A percentile compares a stretch with the other conserved stretches of the same genome.
These are phyloP conservation scores for Petrocephalus microphthalmus DNA, from an alignment of 2,113 vertebrate species.

Conservation along the genomic window DNA sequence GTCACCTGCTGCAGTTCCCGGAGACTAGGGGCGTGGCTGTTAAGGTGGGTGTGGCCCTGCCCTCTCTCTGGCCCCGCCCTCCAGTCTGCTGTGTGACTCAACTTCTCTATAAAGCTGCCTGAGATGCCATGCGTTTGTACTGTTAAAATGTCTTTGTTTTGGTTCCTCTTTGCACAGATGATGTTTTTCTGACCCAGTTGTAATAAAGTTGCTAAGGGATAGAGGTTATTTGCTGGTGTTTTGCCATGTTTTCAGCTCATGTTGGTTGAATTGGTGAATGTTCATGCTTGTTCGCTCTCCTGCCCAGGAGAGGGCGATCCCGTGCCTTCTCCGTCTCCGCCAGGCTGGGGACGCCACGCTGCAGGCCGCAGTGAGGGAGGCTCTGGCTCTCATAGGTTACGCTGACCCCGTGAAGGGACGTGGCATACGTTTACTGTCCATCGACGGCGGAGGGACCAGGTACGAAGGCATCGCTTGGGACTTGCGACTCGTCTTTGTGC, in stretches of 20 bases:
- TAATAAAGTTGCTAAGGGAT: neutral
- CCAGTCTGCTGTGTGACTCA: neutral
- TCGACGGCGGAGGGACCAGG: constrained; percentile 95
- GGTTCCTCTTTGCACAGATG: neutral
- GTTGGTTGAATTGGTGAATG: neutral
- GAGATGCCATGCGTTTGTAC: neutral
- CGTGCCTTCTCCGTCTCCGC: constrained; percentile 76
- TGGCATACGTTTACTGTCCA: constrained; percentile 81
- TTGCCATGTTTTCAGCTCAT: too few relatives aligned
- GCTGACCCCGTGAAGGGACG: constrained; percentile 82
- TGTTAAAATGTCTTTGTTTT: neutral
- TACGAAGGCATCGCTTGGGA: constrained; percentile 34
- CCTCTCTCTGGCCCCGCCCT: neutral
- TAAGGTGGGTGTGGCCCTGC: constrained; percentile 61
- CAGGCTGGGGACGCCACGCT: constrained; percentile 75
- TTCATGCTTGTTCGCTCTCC: neutral
- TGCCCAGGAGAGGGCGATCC: constrained; percentile 73
- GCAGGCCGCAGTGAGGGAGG: constrained; percentile 83
- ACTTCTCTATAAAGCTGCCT: neutral
- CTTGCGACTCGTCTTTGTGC: neutral
- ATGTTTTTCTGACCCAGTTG: neutral
- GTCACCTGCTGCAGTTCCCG: constrained; percentile 90
- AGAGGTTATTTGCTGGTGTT: too few relatives aligned
- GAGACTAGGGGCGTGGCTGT: constrained; percentile 84
- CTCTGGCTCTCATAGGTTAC: constrained; percentile 84